Evolutionary conservation across 2,113 vertebrate genomes (phyloP).

Genomic region (Arothron firmamentum): DNA sequence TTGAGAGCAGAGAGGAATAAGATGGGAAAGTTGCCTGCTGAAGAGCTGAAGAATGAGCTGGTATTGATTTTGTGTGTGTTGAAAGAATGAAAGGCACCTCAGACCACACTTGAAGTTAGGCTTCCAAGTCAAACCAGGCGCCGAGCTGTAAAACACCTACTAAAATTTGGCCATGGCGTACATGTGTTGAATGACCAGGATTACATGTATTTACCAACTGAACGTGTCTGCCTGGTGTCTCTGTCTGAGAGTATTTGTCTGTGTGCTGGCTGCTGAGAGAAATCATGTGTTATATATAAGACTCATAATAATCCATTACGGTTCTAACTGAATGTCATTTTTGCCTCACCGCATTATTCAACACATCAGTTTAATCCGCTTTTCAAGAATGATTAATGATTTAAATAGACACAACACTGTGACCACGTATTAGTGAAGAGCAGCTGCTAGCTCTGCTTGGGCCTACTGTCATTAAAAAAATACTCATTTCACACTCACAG

Average conservation of each 20-base stretch:
- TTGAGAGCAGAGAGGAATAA: too few species aligned
- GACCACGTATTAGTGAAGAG: conserved; percentile 31
- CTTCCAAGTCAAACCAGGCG: too few species aligned
- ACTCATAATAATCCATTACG: conserved; percentile 33
- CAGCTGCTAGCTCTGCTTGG: conserved; percentile 2
- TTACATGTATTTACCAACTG: too few species aligned
- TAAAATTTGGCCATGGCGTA: too few species aligned
- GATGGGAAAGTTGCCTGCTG: too few species aligned
- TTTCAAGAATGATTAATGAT: conserved; percentile 31
- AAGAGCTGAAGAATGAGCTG: too few species aligned
- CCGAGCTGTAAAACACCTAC: too few species aligned
- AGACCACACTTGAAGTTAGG: too few species aligned
- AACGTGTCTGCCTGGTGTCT: too few species aligned
- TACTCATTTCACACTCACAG: conserved; percentile 11
- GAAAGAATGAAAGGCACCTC: too few species aligned
- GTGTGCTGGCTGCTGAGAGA: conserved; percentile 16
- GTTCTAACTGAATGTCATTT: conserved; percentile 40
- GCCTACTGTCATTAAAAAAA: conserved; percentile 26
- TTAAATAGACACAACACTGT: conserved; percentile 27
- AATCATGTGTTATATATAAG: conserved; percentile 34
- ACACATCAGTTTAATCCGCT: conserved; percentile 33
- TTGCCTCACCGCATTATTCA: conserved; percentile 27
- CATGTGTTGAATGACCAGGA: too few species aligned
- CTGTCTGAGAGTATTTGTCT: not conserved
- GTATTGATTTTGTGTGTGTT: too few species aligned